Percentiles rank a stretch among this genome's conserved stretches.
phyloP scores from a whole-genome alignment of 2,888 invertebrate genomes.

The Smittia aterrima region DNA sequence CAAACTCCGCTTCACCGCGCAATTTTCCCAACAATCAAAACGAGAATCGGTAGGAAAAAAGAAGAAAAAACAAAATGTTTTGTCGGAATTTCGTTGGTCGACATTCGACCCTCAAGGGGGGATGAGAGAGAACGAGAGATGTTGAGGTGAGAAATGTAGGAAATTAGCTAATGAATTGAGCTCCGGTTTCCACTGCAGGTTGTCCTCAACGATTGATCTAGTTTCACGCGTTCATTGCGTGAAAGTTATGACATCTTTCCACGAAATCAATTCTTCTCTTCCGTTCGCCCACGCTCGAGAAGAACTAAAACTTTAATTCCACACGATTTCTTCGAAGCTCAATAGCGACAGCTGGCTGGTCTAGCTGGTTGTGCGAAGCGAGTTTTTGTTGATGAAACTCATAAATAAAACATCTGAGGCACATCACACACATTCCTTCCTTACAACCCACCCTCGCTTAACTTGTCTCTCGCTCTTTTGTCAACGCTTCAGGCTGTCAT shows the following conservation, averaged over 20 bases:
- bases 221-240: too few relatives aligned
- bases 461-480: background rate
- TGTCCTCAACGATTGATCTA: too few relatives aligned
- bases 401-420: conserved; percentile 8
- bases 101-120: background rate
- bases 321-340: background rate
- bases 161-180: background rate
- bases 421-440: background rate
- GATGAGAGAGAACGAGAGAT: background rate
- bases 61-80: conserved; percentile 1
- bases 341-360: background rate
- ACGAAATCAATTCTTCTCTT: background rate
- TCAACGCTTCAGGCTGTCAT: too few relatives aligned
- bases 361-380: background rate
- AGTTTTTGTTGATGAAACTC: background rate
- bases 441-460: background rate
- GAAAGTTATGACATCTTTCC: background rate
- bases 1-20: background rate
- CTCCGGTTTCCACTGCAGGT: too few relatives aligned
- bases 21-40: background rate
- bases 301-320: background rate
- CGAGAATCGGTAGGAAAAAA: background rate
- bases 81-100: background rate
- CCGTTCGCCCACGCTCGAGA: background rate
- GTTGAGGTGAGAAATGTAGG: background rate